Evolutionary conservation across 2,888 invertebrate genomes (phyloP), one percentile per base, ranked within the genome.

Genomic region (Cephus pygmeus): DNA sequence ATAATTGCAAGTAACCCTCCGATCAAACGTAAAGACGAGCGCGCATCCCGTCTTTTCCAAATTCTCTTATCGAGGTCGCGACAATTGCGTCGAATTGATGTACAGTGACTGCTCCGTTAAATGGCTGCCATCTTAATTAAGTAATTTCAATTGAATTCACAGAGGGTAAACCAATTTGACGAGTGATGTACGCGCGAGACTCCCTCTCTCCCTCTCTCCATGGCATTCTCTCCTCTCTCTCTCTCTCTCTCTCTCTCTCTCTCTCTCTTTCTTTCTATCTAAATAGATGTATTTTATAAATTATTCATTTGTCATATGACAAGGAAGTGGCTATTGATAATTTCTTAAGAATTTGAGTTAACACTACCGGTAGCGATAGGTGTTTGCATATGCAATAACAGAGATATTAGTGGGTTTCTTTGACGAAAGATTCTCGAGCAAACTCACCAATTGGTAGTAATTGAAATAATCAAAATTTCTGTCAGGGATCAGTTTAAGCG

Each of bases 81-180:
- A 77, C 85, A 86, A 87, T 88, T 85, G 83, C 82, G 79, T 83
- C 77, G 82, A 86, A 88, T 87, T 87, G 85, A 77, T 77, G 79
- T 76, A 77, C 68, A 82, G 80, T 69, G 77, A 75, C 76, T 73
- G 69, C 78, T 79, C 31, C 33, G 71, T 31, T 34, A 56, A 56
- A 56, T 56, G 56, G 31, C 31, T 71, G 71, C 71, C 71, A 34
- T 34, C 81, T 84, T 87, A 86, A 88, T 87, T 86, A 86, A 86
- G 84, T 84, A 85, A 86, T 88, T 85, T 87, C 87, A 86, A 86
- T 88, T 87, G 85, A 82, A 85, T 87, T 85, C 85, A 84, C 83
- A 77, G 75, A 79, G 79, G 83, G 82, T 85, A 85, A 87, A 84
- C 81, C 87, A 88, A 87, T 85, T 88, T 85, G 80, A 84, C 80